Percentiles rank a stretch among this genome's conserved stretches.
These are phyloP conservation scores for Anguilla pacifica DNA, from an alignment of 2,797 vertebrate species.

Conservation along the genomic window DNA sequence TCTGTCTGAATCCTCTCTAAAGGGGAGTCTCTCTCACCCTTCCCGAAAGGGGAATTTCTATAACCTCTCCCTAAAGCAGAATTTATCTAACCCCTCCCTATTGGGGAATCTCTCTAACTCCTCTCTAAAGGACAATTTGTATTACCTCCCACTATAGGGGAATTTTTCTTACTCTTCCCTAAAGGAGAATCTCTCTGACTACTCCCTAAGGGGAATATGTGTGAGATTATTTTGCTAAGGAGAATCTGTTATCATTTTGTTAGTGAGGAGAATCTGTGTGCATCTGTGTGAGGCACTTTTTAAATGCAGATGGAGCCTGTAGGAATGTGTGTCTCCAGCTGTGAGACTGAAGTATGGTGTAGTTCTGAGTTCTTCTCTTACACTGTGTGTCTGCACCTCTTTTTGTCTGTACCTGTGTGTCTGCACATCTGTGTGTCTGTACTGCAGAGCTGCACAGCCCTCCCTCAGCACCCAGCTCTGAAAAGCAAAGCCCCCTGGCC, in stretches of 20 bases:
- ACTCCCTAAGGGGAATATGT: not conserved
- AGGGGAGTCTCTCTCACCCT: not conserved
- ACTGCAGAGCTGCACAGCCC: conserved; percentile 88
- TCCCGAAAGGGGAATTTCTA: not conserved
- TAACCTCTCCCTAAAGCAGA: not conserved
- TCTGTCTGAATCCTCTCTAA: not conserved
- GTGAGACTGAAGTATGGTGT: not conserved
- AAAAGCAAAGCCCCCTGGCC: conserved; percentile 94
- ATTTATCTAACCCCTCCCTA: no score
- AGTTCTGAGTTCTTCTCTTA: not conserved
- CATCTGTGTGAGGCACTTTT: not conserved
- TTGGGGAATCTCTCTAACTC: not conserved
- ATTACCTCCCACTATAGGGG: no score
- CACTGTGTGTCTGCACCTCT: not conserved
- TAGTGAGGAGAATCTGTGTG: not conserved
- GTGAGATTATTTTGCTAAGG: no score
- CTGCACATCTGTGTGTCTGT: conserved; percentile 22
- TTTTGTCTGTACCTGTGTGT: not conserved
- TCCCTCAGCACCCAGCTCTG: conserved; percentile 87
- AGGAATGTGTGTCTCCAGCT: not conserved
- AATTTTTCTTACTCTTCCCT: no score
- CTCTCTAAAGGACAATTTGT: not conserved
- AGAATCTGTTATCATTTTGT: not conserved
- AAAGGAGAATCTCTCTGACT: not conserved
- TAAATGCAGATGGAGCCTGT: not conserved